Evolutionary conservation across 1,140 invertebrate genomes (phyloP).

Genomic region (Adelges cooleyi): DNA sequence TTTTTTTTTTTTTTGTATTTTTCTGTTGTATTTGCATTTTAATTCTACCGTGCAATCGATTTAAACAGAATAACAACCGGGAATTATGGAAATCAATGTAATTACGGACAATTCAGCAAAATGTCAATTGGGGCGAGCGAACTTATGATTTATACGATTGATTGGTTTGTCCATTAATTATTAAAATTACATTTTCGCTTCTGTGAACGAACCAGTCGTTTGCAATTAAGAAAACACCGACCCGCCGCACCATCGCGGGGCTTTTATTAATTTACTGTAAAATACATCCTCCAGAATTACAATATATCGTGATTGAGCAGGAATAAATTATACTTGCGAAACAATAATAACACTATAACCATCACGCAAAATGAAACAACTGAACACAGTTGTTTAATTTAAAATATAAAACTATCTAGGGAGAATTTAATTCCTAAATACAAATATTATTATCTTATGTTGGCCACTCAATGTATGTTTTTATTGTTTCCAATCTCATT

Average conservation of each 20-base stretch:
- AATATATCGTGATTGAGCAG: background rate
- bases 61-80: slow-evolving; percentile 8
- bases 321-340: background rate
- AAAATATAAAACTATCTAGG: too few relatives aligned
- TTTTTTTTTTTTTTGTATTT: background rate
- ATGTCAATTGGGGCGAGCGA: background rate
- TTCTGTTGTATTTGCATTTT: background rate
- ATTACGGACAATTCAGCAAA: slow-evolving; percentile 1
- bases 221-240: background rate
- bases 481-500: too few relatives aligned
- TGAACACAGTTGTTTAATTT: too few relatives aligned
- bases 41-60: background rate
- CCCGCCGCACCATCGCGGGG: background rate
- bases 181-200: slow-evolving; percentile 10
- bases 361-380: too few relatives aligned
- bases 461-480: too few relatives aligned
- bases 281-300: background rate
- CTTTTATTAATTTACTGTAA: background rate
- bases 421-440: too few relatives aligned
- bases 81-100: slow-evolving; percentile 21
- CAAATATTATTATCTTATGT: too few relatives aligned
- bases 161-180: slow-evolving; percentile 17
- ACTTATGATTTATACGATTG: slow-evolving; percentile 17
- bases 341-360: too few relatives aligned
- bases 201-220: background rate